Base-by-base conservation (phyloP, 2,888 invertebrate genomes). In the Copidosoma aretas region DNA sequence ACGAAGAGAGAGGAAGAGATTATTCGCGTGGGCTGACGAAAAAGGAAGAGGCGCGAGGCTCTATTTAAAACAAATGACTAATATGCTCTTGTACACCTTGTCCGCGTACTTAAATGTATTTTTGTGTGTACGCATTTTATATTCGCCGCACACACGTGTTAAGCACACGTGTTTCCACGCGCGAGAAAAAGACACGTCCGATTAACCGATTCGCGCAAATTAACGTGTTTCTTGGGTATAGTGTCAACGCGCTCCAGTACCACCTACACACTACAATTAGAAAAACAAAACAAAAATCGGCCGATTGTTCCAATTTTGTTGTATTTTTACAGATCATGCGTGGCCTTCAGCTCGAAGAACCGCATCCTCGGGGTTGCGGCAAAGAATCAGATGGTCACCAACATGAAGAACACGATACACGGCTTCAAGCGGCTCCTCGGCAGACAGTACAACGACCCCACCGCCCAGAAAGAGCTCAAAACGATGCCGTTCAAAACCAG, bases 311-410 rank as follows among this genome's bases (percentile, higher is more conserved):
- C 32, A 3, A 32, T n/a, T n/a, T n/a, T n/a, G n/a, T 32, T 43
- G 52, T 22, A 59, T 63, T 72, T 74, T 85, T 88, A 43, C 85
- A 99, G 98, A 86, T 91, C 98, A 86, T 98, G 91, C 86, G 93
- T 99, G 65, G 97, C 98, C 24, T 97, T 99, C 86, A 94, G 94
- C 79, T 91, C 92, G 73, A 95, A 93, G 83, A 94, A 93, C 82
- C 91, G 99, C 77, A 91, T 94, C 79, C 89, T 99, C 83, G 99
- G 99, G 68, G 96, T 96, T 51, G 94, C 97, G 56, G 98, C 98
- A 69, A 97, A 96, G 84, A 97, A 97, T 82, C 97, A 98, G 84
- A 92, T 93, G 87, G 93, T 97, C 64, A 97, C 97, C 78, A 99
- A 99, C 84, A 91, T 97, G 90, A 95, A 95, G 85, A 98, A 98